Conservation (phyloP, 1,140 invertebrate species). For the Metaphire vulgaris region DNA sequence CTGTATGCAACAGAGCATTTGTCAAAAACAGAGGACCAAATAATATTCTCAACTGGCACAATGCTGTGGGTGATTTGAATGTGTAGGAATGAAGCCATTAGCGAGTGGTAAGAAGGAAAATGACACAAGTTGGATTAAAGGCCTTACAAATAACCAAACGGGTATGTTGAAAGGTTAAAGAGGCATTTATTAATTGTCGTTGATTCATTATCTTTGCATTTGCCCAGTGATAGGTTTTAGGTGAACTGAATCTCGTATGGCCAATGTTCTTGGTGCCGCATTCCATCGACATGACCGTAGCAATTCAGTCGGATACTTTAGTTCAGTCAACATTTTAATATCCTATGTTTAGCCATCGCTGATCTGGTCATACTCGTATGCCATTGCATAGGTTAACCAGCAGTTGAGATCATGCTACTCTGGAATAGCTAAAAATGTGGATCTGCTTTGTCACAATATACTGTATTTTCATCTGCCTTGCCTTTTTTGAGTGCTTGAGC, state of each 20-base stretch:
- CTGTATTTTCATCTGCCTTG: too few relatives aligned
- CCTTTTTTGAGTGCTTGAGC: too few relatives aligned
- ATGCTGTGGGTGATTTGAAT: background rate
- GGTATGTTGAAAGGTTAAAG: background rate
- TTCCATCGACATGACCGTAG: background rate
- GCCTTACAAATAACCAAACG: background rate
- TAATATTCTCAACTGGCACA: background rate
- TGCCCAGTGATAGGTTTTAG: background rate
- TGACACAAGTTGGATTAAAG: conserved; percentile 11
- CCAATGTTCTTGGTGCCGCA: background rate
- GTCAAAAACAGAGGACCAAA: background rate
- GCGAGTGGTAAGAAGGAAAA: conserved; percentile 17
- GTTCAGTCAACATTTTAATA: background rate
- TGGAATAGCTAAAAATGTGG: too few relatives aligned
- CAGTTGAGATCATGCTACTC: too few relatives aligned
- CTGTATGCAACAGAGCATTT: background rate
- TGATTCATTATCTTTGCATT: background rate
- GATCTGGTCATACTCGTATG: too few relatives aligned
- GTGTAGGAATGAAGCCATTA: background rate
- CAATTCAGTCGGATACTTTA: background rate
- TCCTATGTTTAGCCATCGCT: too few relatives aligned
- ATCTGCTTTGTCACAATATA: too few relatives aligned
- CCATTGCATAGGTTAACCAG: too few relatives aligned
- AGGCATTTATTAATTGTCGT: too few relatives aligned
- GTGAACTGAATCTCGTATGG: background rate